A percentile compares a stretch with the other conserved stretches of the same genome.
phyloP scores from a whole-genome alignment of 2,888 invertebrate species.

The Phymatocera aterrima region DNA sequence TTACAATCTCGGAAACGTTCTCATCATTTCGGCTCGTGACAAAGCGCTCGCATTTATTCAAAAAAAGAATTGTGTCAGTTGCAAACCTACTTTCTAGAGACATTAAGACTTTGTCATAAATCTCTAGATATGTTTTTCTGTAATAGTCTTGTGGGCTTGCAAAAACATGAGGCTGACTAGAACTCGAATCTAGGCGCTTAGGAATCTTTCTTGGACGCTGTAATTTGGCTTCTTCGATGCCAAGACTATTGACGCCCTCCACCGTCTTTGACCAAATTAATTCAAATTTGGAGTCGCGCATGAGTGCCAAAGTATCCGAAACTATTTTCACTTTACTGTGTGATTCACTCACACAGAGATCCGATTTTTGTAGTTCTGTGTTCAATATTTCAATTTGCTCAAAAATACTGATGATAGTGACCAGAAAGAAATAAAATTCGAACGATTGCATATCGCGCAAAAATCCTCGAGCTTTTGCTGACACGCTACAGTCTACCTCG shows the following conservation, averaged over 20 bases:
- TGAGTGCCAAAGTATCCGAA: conserved; percentile 6
- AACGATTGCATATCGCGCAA: conserved; percentile 42
- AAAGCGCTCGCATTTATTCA: background rate
- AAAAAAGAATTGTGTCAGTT: conserved; percentile 6
- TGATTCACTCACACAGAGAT: conserved; percentile 41
- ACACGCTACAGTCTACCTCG: conserved; percentile 45
- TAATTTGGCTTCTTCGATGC: conserved; percentile 8
- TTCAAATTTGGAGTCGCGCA: conserved; percentile 15
- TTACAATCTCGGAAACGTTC: background rate
- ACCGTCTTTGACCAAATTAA: background rate
- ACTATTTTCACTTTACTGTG: conserved; percentile 43
- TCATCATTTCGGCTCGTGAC: background rate
- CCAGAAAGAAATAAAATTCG: conserved; percentile 47
- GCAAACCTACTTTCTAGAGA: conserved; percentile 11
- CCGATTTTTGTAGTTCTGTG: conserved; percentile 45
- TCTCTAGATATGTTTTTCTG: background rate
- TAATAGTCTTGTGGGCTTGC: background rate
- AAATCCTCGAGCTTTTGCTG: conserved; percentile 48
- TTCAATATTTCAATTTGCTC: conserved; percentile 48
- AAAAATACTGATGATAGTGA: conserved; percentile 46
- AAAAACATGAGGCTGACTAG: conserved; percentile 7
- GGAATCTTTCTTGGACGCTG: conserved; percentile 3
- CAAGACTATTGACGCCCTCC: conserved; percentile 15
- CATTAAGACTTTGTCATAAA: background rate
- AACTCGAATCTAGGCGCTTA: conserved; percentile 3